Conservation (phyloP, 2,888 invertebrate species). For the Crepidodera aurea region DNA sequence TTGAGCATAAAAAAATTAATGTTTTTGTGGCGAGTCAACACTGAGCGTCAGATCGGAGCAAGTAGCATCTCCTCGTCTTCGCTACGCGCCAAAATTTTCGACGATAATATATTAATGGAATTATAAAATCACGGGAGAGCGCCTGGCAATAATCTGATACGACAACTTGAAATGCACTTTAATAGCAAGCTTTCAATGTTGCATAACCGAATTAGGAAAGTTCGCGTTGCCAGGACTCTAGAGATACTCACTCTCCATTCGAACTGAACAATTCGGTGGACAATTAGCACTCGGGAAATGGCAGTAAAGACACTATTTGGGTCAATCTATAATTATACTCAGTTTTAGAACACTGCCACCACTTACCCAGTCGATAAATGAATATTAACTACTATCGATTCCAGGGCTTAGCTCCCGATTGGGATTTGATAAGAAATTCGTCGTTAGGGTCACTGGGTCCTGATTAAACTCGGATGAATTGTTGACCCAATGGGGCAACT, state of each 20-base stretch:
- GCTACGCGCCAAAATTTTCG: conserved; percentile 10
- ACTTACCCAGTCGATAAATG: conserved; percentile 45
- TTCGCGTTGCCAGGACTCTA: conserved; percentile 35
- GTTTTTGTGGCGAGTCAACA: background rate
- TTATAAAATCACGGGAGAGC: conserved; percentile 36
- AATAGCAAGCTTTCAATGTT: conserved; percentile 39
- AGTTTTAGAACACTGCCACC: conserved; percentile 43
- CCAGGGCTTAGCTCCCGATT: background rate
- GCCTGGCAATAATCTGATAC: conserved; percentile 33
- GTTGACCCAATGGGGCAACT: too few relatives aligned
- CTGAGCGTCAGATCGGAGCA: background rate
- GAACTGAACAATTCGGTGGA: conserved; percentile 42
- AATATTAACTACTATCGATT: conserved; percentile 39
- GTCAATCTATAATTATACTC: conserved; percentile 46
- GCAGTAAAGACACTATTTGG: conserved; percentile 38
- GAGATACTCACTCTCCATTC: conserved; percentile 27
- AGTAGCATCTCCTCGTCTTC: background rate
- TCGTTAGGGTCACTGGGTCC: background rate
- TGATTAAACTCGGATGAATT: background rate
- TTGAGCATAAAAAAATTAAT: too few relatives aligned
- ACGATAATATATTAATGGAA: conserved; percentile 34
- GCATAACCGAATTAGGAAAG: conserved; percentile 46
- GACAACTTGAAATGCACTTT: conserved; percentile 39
- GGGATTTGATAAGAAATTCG: conserved; percentile 6
- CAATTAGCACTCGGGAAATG: conserved; percentile 48